phyloP scores from a whole-genome alignment of 92 coral and sea anemone species.

The Bergia sp. region DNA sequence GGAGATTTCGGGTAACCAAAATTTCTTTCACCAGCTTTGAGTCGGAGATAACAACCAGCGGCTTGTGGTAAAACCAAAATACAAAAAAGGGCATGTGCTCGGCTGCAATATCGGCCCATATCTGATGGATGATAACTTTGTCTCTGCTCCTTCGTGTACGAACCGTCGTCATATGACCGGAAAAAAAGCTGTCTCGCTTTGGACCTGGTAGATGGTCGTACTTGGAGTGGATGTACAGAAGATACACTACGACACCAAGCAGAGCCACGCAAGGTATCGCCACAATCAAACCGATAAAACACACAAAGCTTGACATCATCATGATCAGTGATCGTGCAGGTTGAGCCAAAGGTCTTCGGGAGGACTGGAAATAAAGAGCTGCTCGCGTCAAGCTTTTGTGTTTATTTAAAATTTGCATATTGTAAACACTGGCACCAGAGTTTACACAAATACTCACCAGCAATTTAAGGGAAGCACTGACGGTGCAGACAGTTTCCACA shows the following conservation, averaged over 20 bases:
- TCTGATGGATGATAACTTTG: slow-evolving; percentile 77
- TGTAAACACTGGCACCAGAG: no score
- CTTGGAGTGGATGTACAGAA: slow-evolving; percentile 45
- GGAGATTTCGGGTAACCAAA: slow-evolving; percentile 76
- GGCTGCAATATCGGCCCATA: slow-evolving; percentile 77
- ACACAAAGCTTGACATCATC: not conserved
- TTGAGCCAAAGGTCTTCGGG: no score
- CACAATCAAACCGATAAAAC: not conserved
- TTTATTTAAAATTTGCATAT: no score
- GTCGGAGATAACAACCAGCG: slow-evolving; percentile 78
- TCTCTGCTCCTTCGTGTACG: slow-evolving; percentile 58
- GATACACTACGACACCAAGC: slow-evolving; percentile 47
- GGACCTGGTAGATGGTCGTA: slow-evolving; percentile 91
- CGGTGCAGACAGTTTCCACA: no score
- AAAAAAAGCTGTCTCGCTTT: slow-evolving; percentile 76
- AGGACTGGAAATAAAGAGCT: no score
- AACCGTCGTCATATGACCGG: slow-evolving; percentile 74
- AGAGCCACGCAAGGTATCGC: slow-evolving; percentile 19
- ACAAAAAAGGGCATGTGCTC: slow-evolving; percentile 79
- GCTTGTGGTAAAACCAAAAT: slow-evolving; percentile 90
- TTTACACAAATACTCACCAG: no score
- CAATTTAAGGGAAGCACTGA: no score
- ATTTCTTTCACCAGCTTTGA: slow-evolving; percentile 78
- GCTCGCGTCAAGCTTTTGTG: no score
- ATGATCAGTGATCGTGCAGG: no score